These are phyloP conservation scores for Chaetogeoica ovagalla DNA, from an alignment of 2,888 invertebrate species.

Conservation along the genomic window DNA sequence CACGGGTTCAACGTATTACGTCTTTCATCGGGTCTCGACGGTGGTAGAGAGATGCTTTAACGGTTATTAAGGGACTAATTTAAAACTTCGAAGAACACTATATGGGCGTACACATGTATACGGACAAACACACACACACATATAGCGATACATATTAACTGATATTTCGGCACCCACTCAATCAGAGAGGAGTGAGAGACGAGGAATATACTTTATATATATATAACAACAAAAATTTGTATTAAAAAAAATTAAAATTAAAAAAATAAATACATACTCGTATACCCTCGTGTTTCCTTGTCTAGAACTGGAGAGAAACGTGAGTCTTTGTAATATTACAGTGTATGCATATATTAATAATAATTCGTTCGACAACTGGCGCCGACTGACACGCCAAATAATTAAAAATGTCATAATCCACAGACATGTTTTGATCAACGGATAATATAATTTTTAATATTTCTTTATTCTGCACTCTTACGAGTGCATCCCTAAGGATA, in stretches of 20 bases:
- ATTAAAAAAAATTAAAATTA: neutral
- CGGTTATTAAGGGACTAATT: constrained; percentile 35
- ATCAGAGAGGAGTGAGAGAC: neutral
- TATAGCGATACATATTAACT: neutral
- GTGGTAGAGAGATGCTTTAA: constrained; percentile 1
- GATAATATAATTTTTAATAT: no score
- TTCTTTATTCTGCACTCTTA: no score
- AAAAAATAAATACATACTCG: no score
- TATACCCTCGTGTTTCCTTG: no score
- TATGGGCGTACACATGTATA: neutral
- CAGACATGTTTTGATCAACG: no score
- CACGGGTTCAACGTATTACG: constrained; percentile 26
- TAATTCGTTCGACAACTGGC: no score
- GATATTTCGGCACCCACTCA: constrained; percentile 33
- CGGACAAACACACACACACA: neutral
- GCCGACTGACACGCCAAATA: no score
- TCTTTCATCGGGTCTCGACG: constrained; percentile 22
- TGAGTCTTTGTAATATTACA: no score
- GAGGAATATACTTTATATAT: neutral
- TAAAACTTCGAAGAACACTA: constrained; percentile 25
- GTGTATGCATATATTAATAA: no score
- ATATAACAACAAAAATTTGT: neutral
- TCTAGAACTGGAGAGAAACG: no score
- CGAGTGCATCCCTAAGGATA: no score
- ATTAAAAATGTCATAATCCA: no score